Evolutionary conservation across 2,888 invertebrate species (phyloP), one percentile per base, ranked within the genome.

Genomic region (Stenichneumon culpator): DNA sequence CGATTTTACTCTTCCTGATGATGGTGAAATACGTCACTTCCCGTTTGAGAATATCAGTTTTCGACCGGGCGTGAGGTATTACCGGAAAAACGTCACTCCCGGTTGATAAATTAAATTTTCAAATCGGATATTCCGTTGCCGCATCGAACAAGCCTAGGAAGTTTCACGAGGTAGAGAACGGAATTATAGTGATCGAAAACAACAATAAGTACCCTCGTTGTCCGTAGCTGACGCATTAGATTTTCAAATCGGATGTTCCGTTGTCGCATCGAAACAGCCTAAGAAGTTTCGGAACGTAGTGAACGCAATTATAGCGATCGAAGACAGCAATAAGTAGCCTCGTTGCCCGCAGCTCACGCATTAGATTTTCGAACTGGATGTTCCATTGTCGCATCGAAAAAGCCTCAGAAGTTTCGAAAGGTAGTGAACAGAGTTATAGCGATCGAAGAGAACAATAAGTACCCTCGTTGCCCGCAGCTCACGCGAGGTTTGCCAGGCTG

Each of bases 381-480:
- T 47, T 47, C 14, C 4, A 16, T 4, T 16, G 44, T 14, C 44
- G 14, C 44, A 14, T 16, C 44, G 4, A 47, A 47, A 0, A 47
- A 47, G 16, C 44, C 44, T 47, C 7, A 39, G 39, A 44, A 44
- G 14, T 44, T 44, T 44, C 44, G 11, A 14, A 14, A 14, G 44
- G 14, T 36, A 52, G 5, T 9, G 19, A 16, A 11, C 52, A 5
- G n/a, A 52, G 7, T n/a, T 52, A 52, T 19, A 52, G 19, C 52
- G n/a, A 52, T 52, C 52, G 19, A n/a, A n/a, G 19, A 52, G 19
- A 16, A 52, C 52, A 52, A 52, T 52, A 52, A 52, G 52, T 52
- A 52, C 19, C 2, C 7, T 50, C 50, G 50, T n/a, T 5, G 22
- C 54, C 19, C 54, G 54, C 19, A 19, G 54, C 54, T 54, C 54